Conservation (phyloP, 2,888 invertebrate genomes). For the Cheilosia vulpina region DNA sequence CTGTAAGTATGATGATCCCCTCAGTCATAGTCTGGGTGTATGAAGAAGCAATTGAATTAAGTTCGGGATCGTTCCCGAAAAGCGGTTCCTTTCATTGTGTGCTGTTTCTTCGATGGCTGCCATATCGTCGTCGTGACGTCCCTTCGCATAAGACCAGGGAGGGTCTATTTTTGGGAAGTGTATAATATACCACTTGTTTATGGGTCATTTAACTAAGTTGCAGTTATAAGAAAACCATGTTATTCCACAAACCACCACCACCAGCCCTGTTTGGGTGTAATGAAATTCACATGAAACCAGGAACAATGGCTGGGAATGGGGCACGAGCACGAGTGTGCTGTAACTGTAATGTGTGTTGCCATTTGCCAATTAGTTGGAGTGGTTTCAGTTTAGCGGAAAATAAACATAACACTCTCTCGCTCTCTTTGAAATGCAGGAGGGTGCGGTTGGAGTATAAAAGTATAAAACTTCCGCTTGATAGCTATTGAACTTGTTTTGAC, state of each 20-base stretch:
- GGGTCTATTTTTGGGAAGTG: slow-evolving; percentile 39
- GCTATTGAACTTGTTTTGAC: slow-evolving; percentile 73
- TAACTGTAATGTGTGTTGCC: slow-evolving; percentile 59
- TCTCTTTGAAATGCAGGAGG: slow-evolving; percentile 13
- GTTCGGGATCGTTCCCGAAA: slow-evolving; percentile 47
- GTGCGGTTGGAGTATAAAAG: slow-evolving; percentile 32
- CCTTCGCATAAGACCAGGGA: background rate
- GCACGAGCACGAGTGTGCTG: slow-evolving; percentile 1
- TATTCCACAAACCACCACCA: slow-evolving; percentile 15
- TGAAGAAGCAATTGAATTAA: slow-evolving; percentile 69
- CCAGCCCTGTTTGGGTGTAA: slow-evolving; percentile 26
- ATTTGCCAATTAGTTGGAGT: slow-evolving; percentile 73
- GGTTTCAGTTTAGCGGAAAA: slow-evolving; percentile 72
- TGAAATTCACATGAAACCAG: slow-evolving; percentile 57
- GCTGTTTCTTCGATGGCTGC: background rate
- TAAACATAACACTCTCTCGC: slow-evolving; percentile 32
- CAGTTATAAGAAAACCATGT: slow-evolving; percentile 57
- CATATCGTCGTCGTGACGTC: background rate
- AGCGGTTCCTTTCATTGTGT: slow-evolving; percentile 46
- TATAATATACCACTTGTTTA: slow-evolving; percentile 55
- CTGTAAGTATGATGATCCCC: slow-evolving; percentile 42
- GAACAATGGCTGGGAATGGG: background rate
- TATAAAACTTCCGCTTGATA: slow-evolving; percentile 66
- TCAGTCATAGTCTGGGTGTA: background rate
- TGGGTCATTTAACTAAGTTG: slow-evolving; percentile 74